Percentiles rank a stretch among this genome's conserved stretches.
phyloP scores from a whole-genome alignment of 2,888 invertebrate species.

The Sinohyriopsis cumingii region DNA sequence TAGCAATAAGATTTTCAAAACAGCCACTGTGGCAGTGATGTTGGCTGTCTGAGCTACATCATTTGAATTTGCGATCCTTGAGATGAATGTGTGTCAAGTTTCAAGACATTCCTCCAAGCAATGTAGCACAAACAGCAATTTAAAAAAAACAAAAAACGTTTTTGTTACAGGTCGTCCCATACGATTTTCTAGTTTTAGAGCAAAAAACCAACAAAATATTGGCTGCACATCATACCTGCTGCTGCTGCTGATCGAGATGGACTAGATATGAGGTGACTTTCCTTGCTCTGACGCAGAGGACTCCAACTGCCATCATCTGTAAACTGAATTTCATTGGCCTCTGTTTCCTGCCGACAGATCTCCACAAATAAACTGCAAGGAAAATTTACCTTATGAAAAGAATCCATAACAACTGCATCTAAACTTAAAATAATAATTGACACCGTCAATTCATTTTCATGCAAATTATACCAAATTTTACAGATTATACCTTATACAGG shows the following conservation, averaged over 20 bases:
- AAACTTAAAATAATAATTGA: not conserved
- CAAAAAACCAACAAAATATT: not conserved
- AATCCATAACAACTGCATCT: not conserved
- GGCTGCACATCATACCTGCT: too few relatives aligned
- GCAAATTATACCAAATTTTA: too few relatives aligned
- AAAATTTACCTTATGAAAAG: not conserved
- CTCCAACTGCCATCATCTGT: slow-evolving; percentile 72
- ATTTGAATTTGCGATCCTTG: too few relatives aligned
- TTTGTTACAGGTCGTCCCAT: not conserved
- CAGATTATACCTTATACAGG: too few relatives aligned
- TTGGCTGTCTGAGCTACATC: too few relatives aligned
- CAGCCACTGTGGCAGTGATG: too few relatives aligned
- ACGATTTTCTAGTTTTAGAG: not conserved
- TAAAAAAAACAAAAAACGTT: too few relatives aligned
- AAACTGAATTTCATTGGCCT: slow-evolving; percentile 71
- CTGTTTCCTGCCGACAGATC: slow-evolving; percentile 66
- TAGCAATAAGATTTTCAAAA: too few relatives aligned
- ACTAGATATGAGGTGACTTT: slow-evolving; percentile 52
- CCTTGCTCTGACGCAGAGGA: slow-evolving; percentile 60
- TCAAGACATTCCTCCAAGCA: too few relatives aligned
- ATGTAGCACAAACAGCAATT: too few relatives aligned
- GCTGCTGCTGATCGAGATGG: slow-evolving; percentile 24
- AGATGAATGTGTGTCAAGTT: too few relatives aligned
- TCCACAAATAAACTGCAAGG: slow-evolving; percentile 70
- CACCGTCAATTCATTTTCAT: too few relatives aligned